Conservation (phyloP, 2,888 invertebrate species). For the Chorisops tibialis region DNA sequence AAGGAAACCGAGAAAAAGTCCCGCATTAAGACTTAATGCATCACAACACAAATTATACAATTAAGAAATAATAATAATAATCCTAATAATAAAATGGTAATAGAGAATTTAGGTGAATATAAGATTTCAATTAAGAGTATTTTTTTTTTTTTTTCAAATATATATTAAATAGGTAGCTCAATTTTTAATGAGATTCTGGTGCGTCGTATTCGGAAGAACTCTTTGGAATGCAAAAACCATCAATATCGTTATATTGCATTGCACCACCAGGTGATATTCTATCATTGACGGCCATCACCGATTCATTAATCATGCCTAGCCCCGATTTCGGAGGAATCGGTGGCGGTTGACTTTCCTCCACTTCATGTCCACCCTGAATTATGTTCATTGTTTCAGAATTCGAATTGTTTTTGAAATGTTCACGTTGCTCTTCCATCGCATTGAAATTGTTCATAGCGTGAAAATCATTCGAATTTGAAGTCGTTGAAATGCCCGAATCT, state of each 20-base stretch:
- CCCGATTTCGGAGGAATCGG: constrained; percentile 49
- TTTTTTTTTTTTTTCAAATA: too few relatives aligned
- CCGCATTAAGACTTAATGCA: too few relatives aligned
- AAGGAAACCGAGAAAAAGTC: too few relatives aligned
- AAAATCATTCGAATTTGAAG: constrained; percentile 45
- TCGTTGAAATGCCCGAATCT: constrained; percentile 52
- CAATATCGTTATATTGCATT: constrained; percentile 23
- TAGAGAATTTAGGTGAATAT: too few relatives aligned
- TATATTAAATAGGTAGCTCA: neutral
- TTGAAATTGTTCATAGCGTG: constrained; percentile 45
- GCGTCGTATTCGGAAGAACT: constrained; percentile 33
- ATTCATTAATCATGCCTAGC: neutral
- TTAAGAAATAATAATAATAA: too few relatives aligned
- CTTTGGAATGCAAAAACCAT: constrained; percentile 44
- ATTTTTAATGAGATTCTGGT: constrained; percentile 26
- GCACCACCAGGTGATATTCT: constrained; percentile 19
- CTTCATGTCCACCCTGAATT: constrained; percentile 45
- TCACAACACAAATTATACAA: too few relatives aligned
- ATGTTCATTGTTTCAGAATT: constrained; percentile 37
- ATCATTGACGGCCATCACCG: constrained; percentile 8
- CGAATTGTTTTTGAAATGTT: constrained; percentile 5
- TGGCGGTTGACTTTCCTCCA: constrained; percentile 45
- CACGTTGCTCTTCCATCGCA: constrained; percentile 31
- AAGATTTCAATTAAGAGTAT: too few relatives aligned
- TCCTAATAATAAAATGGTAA: too few relatives aligned